These are phyloP conservation scores for Drosophila bunnanda DNA, from an alignment of 2,888 invertebrate species.

Conservation along the genomic window DNA sequence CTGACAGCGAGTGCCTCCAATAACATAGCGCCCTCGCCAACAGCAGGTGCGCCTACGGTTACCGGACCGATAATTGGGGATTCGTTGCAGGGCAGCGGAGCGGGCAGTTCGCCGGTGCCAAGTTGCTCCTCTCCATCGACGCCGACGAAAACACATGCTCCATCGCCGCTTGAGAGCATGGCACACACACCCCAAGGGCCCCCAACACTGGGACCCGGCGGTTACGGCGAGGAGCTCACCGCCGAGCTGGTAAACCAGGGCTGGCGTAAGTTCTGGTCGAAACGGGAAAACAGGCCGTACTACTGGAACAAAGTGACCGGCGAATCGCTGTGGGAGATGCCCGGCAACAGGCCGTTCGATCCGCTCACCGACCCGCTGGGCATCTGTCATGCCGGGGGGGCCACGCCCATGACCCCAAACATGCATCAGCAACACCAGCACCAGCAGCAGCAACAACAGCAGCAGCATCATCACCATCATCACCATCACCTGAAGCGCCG, in stretches of 20 bases:
- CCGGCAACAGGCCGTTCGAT: slow-evolving; percentile 92
- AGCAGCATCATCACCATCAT: slow-evolving; percentile 71
- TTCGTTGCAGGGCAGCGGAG: slow-evolving; percentile 39
- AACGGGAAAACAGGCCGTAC: slow-evolving; percentile 96
- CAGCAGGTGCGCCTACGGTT: slow-evolving; percentile 44
- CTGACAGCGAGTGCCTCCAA: slow-evolving; percentile 81
- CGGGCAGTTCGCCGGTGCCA: slow-evolving; percentile 80
- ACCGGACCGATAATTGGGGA: slow-evolving; percentile 31
- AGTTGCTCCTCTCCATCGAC: slow-evolving; percentile 83
- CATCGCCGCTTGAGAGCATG: slow-evolving; percentile 80
- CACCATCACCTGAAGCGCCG: slow-evolving; percentile 81
- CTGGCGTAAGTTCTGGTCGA: slow-evolving; percentile 99
- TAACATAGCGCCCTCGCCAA: slow-evolving; percentile 61
- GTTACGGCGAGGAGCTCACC: slow-evolving; percentile 84
- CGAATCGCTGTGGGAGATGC: slow-evolving; percentile 99
- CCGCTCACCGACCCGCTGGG: slow-evolving; percentile 94
- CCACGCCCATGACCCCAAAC: slow-evolving; percentile 76
- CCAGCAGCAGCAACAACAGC: slow-evolving; percentile 68
- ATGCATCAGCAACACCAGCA: slow-evolving; percentile 60
- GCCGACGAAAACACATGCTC: slow-evolving; percentile 81
- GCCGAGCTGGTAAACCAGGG: slow-evolving; percentile 90
- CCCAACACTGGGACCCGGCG: slow-evolving; percentile 75
- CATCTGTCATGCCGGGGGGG: slow-evolving; percentile 79
- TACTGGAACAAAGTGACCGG: slow-evolving; percentile 98
- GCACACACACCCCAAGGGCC: slow-evolving; percentile 84